Conservation (phyloP, 2,113 vertebrate genomes). For the Ceyx melanurus region DNA sequence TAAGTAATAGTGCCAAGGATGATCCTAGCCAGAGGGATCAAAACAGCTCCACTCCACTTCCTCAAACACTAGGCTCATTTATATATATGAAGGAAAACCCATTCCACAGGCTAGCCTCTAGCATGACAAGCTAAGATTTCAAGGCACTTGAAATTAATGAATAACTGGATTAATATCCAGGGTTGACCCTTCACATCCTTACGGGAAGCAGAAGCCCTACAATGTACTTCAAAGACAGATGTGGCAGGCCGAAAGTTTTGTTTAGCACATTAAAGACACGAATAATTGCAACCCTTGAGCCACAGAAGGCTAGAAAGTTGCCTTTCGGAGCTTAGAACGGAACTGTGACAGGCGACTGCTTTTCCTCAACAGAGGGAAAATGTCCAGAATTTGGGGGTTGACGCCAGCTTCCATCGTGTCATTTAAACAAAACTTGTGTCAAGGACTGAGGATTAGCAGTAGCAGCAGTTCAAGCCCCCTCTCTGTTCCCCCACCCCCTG, state of each 20-base stretch:
- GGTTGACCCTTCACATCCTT: not conserved
- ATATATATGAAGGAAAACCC: not conserved
- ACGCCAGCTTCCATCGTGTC: not conserved
- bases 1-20: not conserved
- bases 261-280: not conserved
- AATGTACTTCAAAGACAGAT: not conserved
- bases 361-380: not conserved
- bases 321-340: not conserved
- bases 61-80: not conserved
- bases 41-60: not conserved
- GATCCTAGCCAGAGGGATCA: not conserved
- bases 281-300: not conserved
- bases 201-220: not conserved
- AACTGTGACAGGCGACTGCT: not conserved
- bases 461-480: not conserved
- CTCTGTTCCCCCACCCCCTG: not conserved
- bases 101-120: not conserved
- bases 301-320: not conserved
- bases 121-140: not conserved
- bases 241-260: not conserved
- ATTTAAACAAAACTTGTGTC: conserved; percentile 2
- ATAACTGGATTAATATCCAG: not conserved
- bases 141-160: not conserved
- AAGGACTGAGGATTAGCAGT: not conserved
- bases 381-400: not conserved